Conservation (phyloP, 2,113 vertebrate genomes). For the Leptocoma aspasia region DNA sequence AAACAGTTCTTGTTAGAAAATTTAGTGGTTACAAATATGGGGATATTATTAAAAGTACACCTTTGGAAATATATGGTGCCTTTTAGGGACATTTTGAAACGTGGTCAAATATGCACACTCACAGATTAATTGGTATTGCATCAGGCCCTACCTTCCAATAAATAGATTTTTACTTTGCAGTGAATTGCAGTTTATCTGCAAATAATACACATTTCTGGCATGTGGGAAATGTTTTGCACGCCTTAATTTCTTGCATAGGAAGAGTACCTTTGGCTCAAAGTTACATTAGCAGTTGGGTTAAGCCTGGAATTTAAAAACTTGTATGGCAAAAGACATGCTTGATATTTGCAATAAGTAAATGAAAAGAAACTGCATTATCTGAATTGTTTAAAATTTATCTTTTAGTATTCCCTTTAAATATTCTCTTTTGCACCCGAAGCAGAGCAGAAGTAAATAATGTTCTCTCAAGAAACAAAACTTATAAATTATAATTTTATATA, state of each 20-base stretch:
- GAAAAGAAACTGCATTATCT: neutral
- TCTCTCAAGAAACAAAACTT: neutral
- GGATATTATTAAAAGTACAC: neutral
- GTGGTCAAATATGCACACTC: neutral
- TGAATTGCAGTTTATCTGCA: neutral
- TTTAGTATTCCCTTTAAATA: neutral
- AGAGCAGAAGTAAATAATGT: neutral
- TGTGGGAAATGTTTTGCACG: neutral
- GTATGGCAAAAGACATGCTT: neutral
- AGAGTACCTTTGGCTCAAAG: neutral
- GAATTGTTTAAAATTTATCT: neutral
- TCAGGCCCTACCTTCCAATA: neutral
- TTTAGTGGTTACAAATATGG: neutral
- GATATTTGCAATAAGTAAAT: neutral
- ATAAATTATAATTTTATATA: neutral
- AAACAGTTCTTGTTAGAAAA: neutral
- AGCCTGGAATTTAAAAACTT: neutral
- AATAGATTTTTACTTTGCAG: neutral
- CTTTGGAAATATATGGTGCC: neutral
- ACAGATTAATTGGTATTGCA: neutral
- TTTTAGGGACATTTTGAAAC: neutral
- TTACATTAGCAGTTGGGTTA: neutral
- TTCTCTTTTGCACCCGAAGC: neutral
- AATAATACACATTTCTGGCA: neutral
- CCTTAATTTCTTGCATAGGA: neutral